A percentile compares a stretch with the other conserved stretches of the same genome.
phyloP scores from a whole-genome alignment of 1,140 invertebrate genomes.

The Megathymus violae region DNA sequence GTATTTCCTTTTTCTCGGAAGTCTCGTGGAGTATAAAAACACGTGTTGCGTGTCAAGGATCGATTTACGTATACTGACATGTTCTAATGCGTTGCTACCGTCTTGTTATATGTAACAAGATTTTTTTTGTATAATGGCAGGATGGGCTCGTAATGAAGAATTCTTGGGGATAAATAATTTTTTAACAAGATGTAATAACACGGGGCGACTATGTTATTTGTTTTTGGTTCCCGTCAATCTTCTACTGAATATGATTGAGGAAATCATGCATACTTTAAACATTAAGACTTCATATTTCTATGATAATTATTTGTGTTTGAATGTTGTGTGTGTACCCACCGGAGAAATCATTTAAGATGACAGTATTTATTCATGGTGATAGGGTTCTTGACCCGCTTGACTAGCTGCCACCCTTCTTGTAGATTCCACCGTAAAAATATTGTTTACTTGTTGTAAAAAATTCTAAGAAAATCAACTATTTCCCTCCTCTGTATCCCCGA shows the following conservation, averaged over 20 bases:
- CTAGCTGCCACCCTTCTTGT: no score
- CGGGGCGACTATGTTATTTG: constrained; percentile 28
- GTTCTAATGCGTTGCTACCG: constrained; percentile 67
- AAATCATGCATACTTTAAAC: background rate
- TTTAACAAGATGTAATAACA: constrained; percentile 42
- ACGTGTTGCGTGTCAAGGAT: constrained; percentile 64
- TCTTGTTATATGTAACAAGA: constrained; percentile 58
- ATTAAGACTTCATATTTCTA: no score
- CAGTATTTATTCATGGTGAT: no score
- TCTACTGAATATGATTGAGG: constrained; percentile 7
- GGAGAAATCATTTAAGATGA: no score
- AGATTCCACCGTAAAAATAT: no score
- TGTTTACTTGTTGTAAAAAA: no score
- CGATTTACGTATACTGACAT: constrained; percentile 70
- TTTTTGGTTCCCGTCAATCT: constrained; percentile 26
- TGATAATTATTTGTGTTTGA: no score
- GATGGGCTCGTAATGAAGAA: constrained; percentile 49
- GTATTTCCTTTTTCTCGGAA: constrained; percentile 38
- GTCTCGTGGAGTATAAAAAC: constrained; percentile 19
- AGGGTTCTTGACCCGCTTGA: no score
- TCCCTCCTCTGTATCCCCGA: no score
- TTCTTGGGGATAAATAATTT: constrained; percentile 42
- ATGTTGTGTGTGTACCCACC: no score
- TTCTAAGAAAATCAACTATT: no score
- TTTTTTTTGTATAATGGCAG: constrained; percentile 58